Evolutionary conservation across 2,888 invertebrate species (phyloP), one percentile per base, ranked within the genome.

Genomic region (Ditula angustiorana): DNA sequence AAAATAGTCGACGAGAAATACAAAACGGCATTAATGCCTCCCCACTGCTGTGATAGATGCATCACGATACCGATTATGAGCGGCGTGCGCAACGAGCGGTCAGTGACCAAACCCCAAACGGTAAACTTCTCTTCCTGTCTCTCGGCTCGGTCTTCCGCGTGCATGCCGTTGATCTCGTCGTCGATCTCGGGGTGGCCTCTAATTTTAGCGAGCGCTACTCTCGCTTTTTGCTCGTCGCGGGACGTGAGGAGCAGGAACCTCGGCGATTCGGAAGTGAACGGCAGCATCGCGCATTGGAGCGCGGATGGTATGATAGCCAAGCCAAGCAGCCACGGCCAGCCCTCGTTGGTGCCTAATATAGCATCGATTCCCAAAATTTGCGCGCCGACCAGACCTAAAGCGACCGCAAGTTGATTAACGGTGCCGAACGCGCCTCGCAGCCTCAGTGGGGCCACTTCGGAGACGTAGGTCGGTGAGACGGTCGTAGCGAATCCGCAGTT

Each of bases 1-100:
- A 96, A 96, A 71, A 96, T 93, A 19, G 88, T 93, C 33, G 95
- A 94, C 5, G 96, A 96, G 82, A 96, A 96, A 83, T 96, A 96
- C 71, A 96, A 93, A 50, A 96, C 95, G 82, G 92, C 93, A 67
- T 93, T 93, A 37, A 93, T 93, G 10, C 93, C 93, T 37, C 93
- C 92, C 67, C 89, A 76, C 66, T 93, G 93, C 74, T 93, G 93
- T 2, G 93, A 93, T 23, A 93, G 74, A 71, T 93, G 93, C 93
- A 93, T 92, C 30, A 93, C 93, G 5, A 93, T 72, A 21, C 93
- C 93, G 59, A 93, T 92, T 2, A 93, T 72, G 3, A 93, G 81
- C 5, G 93, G 93, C 19, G 83, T 83, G 10, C 92, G 83, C 30
- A 93, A 70, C 37, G 87, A 73, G 10, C 69, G 72, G 23, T 86